Conservation (phyloP, 2,113 vertebrate genomes). For the cattle (Bos taurus) region ARS-UCD2.0 NC_037335.1:107183501-107184000, state of each 20-base stretch:
- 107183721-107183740: accelerated
- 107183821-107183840: neutral
- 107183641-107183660: neutral
- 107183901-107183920: neutral
- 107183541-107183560: neutral
- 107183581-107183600: neutral
- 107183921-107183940: accelerated
- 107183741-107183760: neutral
- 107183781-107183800: neutral
- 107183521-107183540: neutral
- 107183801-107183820: too few relatives aligned
- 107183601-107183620: neutral
- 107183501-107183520: accelerated
- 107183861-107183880: too few relatives aligned
- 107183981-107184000: neutral
- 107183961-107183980: accelerated
- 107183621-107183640: neutral
- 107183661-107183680: accelerated
- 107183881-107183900: neutral
- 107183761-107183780: too few relatives aligned
- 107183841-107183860: neutral
- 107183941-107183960: neutral
- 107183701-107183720: neutral
- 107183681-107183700: neutral
- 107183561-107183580: neutral